These are phyloP conservation scores for Setophaga kirtlandii DNA, from an alignment of 2,113 vertebrate genomes.

Conservation along the genomic window DNA sequence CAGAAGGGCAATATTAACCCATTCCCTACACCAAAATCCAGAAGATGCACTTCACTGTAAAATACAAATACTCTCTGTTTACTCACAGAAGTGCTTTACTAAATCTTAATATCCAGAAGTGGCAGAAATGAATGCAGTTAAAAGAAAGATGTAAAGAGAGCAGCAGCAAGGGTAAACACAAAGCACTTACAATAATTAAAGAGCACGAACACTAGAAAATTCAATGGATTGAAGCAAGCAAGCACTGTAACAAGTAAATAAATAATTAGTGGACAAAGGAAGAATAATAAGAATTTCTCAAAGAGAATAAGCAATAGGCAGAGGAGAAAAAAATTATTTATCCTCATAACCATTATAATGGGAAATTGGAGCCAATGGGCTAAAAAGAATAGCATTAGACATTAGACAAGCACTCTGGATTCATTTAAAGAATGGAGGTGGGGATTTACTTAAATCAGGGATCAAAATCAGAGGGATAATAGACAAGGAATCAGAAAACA, in stretches of 20 bases:
- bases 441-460: conserved; percentile 16
- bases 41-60: conserved; percentile 1
- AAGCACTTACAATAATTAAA: conserved; percentile 11
- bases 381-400: conserved; percentile 2
- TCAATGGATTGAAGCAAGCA: not conserved
- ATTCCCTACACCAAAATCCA: not conserved
- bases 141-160: conserved; percentile 4
- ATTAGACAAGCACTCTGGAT: not conserved
- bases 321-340: not conserved
- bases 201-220: not conserved
- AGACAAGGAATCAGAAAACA: not conserved
- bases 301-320: not conserved
- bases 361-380: not conserved
- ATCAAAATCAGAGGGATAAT: not conserved
- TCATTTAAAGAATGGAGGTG: not conserved
- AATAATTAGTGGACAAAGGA: not conserved
- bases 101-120: conserved; percentile 31
- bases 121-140: conserved; percentile 12
- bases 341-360: not conserved
- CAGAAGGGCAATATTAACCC: conserved; percentile 1
- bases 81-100: conserved; percentile 1
- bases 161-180: not conserved
- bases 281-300: not conserved
- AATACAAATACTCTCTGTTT: conserved; percentile 22
- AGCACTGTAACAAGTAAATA: not conserved